Base-by-base conservation (phyloP, 2,888 invertebrate genomes). In the Tridacna gigas region DNA sequence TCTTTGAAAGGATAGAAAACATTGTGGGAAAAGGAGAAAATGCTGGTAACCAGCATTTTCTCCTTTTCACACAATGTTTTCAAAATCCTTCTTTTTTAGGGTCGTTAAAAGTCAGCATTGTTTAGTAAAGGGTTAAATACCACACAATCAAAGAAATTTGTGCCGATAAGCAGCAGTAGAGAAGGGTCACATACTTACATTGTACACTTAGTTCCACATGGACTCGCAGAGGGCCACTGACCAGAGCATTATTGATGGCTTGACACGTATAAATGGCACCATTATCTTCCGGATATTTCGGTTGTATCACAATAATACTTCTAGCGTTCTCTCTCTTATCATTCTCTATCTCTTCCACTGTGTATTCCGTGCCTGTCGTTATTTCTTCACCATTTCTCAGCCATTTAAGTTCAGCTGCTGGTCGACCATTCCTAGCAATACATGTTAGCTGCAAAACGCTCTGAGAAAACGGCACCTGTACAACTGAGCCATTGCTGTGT, bases 221-320 rank as follows among this genome's bases (percentile, higher is more conserved):
- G 63, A 97, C 97, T 86, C 97, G 97, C 11, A 97, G 97, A 88
- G 97, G 97, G 93, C 98, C 95, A 0, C 97, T 97, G 92, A 97
- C 97, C 20, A 92, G 79, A n/a, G 98, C 99, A 67, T 97, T 97
- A 95, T 98, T 98, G 92, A 97, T 97, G 0, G 99, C 99, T 94
- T 98, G 97, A 94, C 99, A 99, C 77, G 97, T 97, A 95, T 98
- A 99, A 87, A 97, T 96, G 2, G 98, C 98, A 94, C 98, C 98
- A 95, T 99, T 98, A 95, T 99, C 99, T 0, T 98, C 97, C 18
- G 87, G 86, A 7, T 89, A 89, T 90, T 97, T 97, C 0, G 98
- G 98, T 60, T 97, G 97, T 95, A 99, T 98, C 0, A 97, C 97
- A 91, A 98, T 96, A 22, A 97, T 97, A 94, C 95, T 95, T 80